phyloP scores from a whole-genome alignment of 2,888 invertebrate genomes.

The Eulithis testata region DNA sequence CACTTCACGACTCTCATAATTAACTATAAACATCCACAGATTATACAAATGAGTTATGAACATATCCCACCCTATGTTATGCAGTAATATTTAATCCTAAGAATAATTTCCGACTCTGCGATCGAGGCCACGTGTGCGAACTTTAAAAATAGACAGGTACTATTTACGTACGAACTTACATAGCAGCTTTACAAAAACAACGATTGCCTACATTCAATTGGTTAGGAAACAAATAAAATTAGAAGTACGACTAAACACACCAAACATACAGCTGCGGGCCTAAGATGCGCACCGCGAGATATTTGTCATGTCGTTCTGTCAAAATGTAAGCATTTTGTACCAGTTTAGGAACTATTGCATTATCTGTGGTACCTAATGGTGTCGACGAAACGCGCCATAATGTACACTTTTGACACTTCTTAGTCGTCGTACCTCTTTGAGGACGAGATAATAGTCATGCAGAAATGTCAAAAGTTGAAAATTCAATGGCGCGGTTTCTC shows the following conservation, averaged over 20 bases:
- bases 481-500: too few species aligned
- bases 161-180: conserved; percentile 44
- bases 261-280: not conserved
- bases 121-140: conserved; percentile 65
- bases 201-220: conserved; percentile 46
- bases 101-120: conserved; percentile 49
- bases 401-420: too few species aligned
- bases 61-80: conserved; percentile 46
- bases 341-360: too few species aligned
- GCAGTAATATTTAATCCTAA: conserved; percentile 56
- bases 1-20: conserved; percentile 45
- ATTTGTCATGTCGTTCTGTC: too few species aligned
- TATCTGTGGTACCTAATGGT: too few species aligned
- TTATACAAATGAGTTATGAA: conserved; percentile 55
- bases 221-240: conserved; percentile 40
- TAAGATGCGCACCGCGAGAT: too few species aligned
- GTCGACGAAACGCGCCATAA: too few species aligned
- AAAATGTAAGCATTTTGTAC: too few species aligned
- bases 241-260: conserved; percentile 17
- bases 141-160: conserved; percentile 57
- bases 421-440: too few species aligned
- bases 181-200: conserved; percentile 58
- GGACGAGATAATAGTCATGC: too few species aligned
- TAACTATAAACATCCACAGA: conserved; percentile 48
- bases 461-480: too few species aligned